Evolutionary conservation across 37 sponge, comb jelly and placozoan species (phyloP).

Genomic region (Diacarnus erythraeanus): DNA sequence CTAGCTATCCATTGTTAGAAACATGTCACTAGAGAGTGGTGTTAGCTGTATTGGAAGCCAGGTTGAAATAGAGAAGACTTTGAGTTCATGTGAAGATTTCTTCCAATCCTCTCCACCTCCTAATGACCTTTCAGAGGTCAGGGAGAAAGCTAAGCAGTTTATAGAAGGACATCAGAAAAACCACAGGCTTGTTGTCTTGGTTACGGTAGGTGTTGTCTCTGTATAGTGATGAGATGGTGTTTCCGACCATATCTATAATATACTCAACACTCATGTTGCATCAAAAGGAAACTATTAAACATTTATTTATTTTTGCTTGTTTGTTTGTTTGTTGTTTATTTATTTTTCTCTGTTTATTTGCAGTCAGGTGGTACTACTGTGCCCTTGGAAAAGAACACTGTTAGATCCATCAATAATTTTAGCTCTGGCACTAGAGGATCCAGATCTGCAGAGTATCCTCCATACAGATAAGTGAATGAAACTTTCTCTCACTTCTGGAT

Average conservation of each 20-base stretch:
- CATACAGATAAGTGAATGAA: too few relatives aligned
- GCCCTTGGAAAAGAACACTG: slow-evolving; percentile 95
- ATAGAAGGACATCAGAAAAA: background rate
- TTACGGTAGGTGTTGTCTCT: slow-evolving; percentile 41
- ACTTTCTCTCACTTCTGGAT: too few relatives aligned
- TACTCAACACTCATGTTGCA: too few relatives aligned
- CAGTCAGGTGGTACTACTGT: slow-evolving; percentile 97
- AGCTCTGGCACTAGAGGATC: slow-evolving; percentile 92
- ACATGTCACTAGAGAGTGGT: background rate
- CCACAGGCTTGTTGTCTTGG: slow-evolving; percentile 17
- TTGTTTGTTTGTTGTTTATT: too few relatives aligned
- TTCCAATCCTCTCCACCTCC: slow-evolving; percentile 26
- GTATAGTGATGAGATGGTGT: background rate
- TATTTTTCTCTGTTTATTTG: background rate
- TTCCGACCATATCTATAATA: too few relatives aligned
- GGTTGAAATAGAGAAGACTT: background rate
- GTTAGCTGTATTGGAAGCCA: too few relatives aligned
- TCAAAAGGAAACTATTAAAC: too few relatives aligned
- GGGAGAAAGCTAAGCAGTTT: slow-evolving; percentile 8
- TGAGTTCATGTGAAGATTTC: slow-evolving; percentile 21
- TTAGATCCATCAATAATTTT: slow-evolving; percentile 95
- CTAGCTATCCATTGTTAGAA: too few relatives aligned
- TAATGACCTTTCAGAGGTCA: slow-evolving; percentile 3
- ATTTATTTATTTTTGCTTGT: too few relatives aligned
- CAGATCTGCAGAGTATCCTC: slow-evolving; percentile 90